Conservation (phyloP, 1,140 invertebrate genomes). For the Microplitis demolitor region DNA sequence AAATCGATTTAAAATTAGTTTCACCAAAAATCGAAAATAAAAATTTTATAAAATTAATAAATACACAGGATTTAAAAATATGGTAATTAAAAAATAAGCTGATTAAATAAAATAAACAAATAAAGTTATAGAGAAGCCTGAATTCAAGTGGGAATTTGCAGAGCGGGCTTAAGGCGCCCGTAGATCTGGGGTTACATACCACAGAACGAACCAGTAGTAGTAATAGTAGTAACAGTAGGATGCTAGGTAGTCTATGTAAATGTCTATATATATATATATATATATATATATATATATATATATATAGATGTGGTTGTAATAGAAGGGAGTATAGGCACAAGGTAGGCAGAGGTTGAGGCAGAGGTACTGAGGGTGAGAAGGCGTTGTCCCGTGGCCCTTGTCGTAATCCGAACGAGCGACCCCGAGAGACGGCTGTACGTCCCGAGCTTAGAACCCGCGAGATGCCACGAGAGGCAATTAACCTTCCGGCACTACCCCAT, state of each 20-base stretch:
- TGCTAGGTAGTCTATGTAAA: too few relatives aligned
- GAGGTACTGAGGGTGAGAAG: too few relatives aligned
- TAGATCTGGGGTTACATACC: constrained; percentile 39
- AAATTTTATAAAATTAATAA: too few relatives aligned
- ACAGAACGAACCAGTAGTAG: constrained; percentile 9
- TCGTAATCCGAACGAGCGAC: constrained; percentile 34
- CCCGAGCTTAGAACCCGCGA: constrained; percentile 43
- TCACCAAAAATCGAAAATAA: too few relatives aligned
- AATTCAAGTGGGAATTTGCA: constrained; percentile 2
- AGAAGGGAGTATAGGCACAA: background rate
- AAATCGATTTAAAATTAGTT: too few relatives aligned
- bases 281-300: too few relatives aligned
- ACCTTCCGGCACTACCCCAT: constrained; percentile 43
- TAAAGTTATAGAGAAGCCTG: background rate
- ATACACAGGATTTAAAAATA: background rate
- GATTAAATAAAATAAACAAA: background rate
- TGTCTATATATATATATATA: too few relatives aligned
- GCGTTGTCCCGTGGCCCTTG: background rate
- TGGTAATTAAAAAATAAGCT: background rate
- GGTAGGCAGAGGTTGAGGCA: background rate
- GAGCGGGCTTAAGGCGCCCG: background rate
- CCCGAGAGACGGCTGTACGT: constrained; percentile 17
- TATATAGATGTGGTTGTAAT: background rate
- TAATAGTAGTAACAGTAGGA: background rate
- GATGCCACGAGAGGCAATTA: constrained; percentile 59